Conservation (phyloP, 2,888 invertebrate species). For the Allacma fusca region DNA sequence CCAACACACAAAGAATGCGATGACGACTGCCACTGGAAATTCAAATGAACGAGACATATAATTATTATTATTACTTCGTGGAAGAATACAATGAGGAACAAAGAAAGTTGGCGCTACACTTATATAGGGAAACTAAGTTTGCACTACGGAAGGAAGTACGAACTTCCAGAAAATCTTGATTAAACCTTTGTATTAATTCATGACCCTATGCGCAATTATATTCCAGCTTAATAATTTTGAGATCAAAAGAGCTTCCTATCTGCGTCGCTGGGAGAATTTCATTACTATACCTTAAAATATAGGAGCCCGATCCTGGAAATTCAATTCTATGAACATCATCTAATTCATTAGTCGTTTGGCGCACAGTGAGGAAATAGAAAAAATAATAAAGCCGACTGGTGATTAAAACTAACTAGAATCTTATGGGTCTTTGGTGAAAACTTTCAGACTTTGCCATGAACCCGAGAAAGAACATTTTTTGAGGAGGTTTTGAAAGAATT, state of each 20-base stretch:
- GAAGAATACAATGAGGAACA: background rate
- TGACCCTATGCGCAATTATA: background rate
- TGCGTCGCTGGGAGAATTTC: background rate
- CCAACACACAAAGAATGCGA: slow-evolving; percentile 59
- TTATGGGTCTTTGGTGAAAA: background rate
- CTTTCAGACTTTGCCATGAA: background rate
- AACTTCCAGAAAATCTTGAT: background rate
- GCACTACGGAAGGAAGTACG: background rate
- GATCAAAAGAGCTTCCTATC: background rate
- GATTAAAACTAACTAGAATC: too few relatives aligned
- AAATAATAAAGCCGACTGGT: too few relatives aligned
- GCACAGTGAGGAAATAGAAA: background rate
- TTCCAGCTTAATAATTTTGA: background rate
- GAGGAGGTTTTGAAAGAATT: background rate
- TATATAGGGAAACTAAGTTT: background rate
- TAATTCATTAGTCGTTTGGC: background rate
- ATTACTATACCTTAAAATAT: background rate
- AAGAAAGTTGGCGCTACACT: background rate
- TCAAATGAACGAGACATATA: slow-evolving; percentile 26
- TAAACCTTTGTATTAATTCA: slow-evolving; percentile 7
- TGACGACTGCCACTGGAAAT: slow-evolving; percentile 54
- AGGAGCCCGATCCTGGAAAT: background rate
- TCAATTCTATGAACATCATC: background rate
- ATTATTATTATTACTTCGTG: background rate
- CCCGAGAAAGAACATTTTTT: background rate